Base-by-base conservation (phyloP, 2,113 vertebrate genomes). In the Pygoscelis adeliae region DNA sequence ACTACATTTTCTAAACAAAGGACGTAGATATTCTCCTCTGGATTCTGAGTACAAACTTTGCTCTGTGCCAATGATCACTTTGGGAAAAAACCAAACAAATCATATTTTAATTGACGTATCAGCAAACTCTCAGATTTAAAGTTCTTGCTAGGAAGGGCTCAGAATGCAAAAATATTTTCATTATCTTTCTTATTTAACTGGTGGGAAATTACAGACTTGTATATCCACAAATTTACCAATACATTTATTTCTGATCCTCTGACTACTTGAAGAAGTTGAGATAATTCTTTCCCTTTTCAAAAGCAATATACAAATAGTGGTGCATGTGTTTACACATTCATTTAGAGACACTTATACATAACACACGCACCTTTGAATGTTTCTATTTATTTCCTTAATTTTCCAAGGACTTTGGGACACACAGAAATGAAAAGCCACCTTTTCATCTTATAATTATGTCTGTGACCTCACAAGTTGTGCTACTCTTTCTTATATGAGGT, bases 81-180 rank as follows among this genome's bases (percentile, higher is more conserved):
- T 7, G 1, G 8, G 11, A 4, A 69, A 70, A 87, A 59, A 10
- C 0, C 0, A 2, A 47, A 44, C 2, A 56, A 61, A 73, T 34
- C 1, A 5, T 11, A 40, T 17, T 32, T 82, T 73, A 42, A 42
- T 42, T 21, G 8, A 65, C 3, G 0, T 22, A 34, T 34, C 42
- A 53, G 27, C 5, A 92, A 74, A 90, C 9, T 49, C 19, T 83
- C n/a, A 63, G 25, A 63, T 67, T 79, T 71, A 27, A 74, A 85
- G 1, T 34, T 76, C 29, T 26, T 79, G 9, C 70, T 20, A 80
- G 32, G 30, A 94, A 36, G 5, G 40, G 21, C 22, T 72, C 40
- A n/a, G 53, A 90, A 86, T 38, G 29, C 6, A 56, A 55, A 83
- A 89, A 72, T 76, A 69, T n/a, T 73, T 86, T 72, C 16, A 63